phyloP scores from a whole-genome alignment of 2,888 invertebrate genomes.

The Agrotis clavis region DNA sequence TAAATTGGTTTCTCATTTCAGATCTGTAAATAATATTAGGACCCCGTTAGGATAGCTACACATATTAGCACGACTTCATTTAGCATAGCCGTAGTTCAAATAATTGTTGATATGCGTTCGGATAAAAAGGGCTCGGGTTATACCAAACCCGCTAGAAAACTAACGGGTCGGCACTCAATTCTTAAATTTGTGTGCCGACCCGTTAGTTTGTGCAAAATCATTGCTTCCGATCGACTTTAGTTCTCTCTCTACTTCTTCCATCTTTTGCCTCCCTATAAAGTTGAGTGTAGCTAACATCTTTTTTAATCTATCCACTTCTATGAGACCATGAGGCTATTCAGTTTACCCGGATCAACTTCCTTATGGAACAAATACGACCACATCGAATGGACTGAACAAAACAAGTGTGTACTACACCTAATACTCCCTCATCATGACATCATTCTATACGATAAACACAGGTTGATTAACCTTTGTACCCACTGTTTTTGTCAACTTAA shows the following conservation, averaged over 20 bases:
- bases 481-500: slow-evolving; percentile 14
- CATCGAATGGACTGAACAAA: background rate
- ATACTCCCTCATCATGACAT: background rate
- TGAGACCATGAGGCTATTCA: too few relatives aligned
- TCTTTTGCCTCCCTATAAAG: too few relatives aligned
- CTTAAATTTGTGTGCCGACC: too few relatives aligned
- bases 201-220: too few relatives aligned
- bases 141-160: background rate
- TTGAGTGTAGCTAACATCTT: too few relatives aligned
- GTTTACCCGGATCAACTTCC: too few relatives aligned
- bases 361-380: too few relatives aligned
- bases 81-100: background rate
- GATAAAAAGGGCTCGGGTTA: background rate
- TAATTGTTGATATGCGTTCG: too few relatives aligned
- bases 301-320: too few relatives aligned
- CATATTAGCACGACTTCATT: background rate
- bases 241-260: too few relatives aligned
- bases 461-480: background rate
- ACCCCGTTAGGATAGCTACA: background rate
- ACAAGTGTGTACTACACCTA: background rate
- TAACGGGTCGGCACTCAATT: too few relatives aligned
- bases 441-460: background rate
- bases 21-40: slow-evolving; percentile 24
- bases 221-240: too few relatives aligned
- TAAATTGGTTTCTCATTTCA: slow-evolving; percentile 39